These are phyloP conservation scores for Macroglossus sobrinus DNA, from an alignment of 2,113 vertebrate genomes.

Conservation along the genomic window DNA sequence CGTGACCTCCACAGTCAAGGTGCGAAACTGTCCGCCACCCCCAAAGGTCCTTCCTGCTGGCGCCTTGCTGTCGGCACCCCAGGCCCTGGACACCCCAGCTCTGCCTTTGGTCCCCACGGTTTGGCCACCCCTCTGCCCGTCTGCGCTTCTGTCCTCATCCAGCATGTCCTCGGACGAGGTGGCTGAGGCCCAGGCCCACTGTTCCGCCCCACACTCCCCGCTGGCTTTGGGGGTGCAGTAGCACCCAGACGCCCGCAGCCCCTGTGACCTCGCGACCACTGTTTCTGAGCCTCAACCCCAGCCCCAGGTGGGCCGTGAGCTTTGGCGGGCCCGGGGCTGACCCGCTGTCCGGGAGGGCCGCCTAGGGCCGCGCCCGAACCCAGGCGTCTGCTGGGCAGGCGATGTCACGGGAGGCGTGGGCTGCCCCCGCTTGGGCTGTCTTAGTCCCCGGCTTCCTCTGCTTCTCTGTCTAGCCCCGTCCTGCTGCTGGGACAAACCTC, in stretches of 20 bases:
- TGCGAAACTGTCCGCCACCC: rapidly evolving
- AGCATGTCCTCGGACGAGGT: rapidly evolving
- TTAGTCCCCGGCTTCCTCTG: not conserved
- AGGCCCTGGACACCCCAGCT: not conserved
- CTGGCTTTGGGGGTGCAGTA: not conserved
- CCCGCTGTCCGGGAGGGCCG: rapidly evolving
- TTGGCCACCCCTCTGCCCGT: rapidly evolving
- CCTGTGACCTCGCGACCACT: not conserved
- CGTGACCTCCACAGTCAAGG: not conserved
- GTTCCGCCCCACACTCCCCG: rapidly evolving
- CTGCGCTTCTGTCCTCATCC: not conserved
- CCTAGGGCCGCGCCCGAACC: rapidly evolving
- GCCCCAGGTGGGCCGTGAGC: rapidly evolving
- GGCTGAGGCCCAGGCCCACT: not conserved
- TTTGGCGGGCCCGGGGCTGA: not conserved
- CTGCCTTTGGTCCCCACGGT: rapidly evolving
- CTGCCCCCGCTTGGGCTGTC: not conserved
- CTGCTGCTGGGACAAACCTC: not conserved
- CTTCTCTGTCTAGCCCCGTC: too few relatives aligned
- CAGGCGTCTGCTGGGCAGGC: not conserved
- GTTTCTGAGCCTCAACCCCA: not conserved
- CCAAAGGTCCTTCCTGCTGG: not conserved
- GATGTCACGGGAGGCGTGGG: rapidly evolving
- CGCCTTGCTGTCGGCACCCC: not conserved
- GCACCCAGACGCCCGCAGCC: rapidly evolving